phyloP scores from a whole-genome alignment of 2,113 vertebrate species.

The Syngnathus scovelli region DNA sequence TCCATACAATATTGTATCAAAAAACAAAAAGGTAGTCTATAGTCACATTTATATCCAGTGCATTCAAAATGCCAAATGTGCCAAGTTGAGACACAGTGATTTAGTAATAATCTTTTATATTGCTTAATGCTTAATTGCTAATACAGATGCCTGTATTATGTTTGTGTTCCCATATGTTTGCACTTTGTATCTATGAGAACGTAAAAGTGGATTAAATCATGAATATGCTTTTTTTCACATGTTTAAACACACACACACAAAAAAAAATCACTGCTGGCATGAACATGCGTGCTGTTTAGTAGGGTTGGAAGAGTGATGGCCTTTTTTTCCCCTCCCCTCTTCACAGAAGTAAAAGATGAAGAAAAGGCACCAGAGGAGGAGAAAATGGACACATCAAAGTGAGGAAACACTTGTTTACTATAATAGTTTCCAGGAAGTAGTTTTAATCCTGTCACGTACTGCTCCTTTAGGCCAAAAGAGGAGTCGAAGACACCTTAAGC shows the following conservation, averaged over 20 bases:
- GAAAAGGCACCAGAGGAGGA: slow-evolving; percentile 72
- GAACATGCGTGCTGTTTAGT: neutral
- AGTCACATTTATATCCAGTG: neutral
- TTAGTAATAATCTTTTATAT: too few species aligned
- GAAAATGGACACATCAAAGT: slow-evolving; percentile 78
- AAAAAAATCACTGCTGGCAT: neutral
- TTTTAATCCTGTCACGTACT: slow-evolving; percentile 17
- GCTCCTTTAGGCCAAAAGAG: slow-evolving; percentile 69
- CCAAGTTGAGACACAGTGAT: neutral
- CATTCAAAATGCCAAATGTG: neutral
- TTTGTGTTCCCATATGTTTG: too few species aligned
- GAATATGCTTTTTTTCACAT: neutral
- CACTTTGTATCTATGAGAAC: neutral
- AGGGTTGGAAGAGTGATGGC: neutral
- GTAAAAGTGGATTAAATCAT: neutral
- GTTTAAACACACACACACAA: too few species aligned
- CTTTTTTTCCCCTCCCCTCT: neutral
- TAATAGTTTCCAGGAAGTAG: neutral
- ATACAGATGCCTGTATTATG: too few species aligned
- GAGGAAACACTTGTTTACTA: slow-evolving; percentile 26
- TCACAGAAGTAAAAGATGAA: slow-evolving; percentile 71
- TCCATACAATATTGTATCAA: neutral
- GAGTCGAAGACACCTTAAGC: slow-evolving; percentile 72
- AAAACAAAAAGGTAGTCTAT: too few species aligned
- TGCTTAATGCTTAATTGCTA: too few species aligned